phyloP scores from a whole-genome alignment of 2,888 invertebrate species.

The Panopea generosa region DNA sequence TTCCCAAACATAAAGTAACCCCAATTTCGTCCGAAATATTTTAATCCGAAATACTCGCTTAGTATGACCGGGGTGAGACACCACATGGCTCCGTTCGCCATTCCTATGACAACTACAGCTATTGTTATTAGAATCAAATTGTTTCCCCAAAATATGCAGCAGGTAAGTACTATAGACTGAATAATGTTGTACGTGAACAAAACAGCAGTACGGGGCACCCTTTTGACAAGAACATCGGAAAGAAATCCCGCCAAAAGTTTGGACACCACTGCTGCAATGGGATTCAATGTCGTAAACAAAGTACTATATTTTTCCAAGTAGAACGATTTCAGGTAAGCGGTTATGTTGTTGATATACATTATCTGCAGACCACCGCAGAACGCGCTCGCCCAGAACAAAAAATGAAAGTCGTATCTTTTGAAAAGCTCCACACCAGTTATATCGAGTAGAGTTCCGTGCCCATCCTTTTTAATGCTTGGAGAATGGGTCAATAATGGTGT shows the following conservation, averaged over 20 bases:
- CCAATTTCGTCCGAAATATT: constrained; percentile 74
- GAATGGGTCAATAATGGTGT: no score
- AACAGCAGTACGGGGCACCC: constrained; percentile 62
- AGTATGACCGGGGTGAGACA: constrained; percentile 72
- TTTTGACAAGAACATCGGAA: constrained; percentile 64
- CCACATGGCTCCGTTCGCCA: constrained; percentile 72
- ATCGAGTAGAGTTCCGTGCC: no score
- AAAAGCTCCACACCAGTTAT: constrained; percentile 61
- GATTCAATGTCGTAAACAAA: constrained; percentile 66
- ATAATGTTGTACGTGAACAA: constrained; percentile 57
- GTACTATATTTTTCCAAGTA: constrained; percentile 63
- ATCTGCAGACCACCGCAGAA: constrained; percentile 70
- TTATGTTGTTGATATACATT: constrained; percentile 68
- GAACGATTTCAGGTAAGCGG: constrained; percentile 70
- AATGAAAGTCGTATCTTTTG: constrained; percentile 67
- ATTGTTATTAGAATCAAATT: constrained; percentile 55
- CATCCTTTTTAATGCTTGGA: no score
- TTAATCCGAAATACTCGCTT: constrained; percentile 72
- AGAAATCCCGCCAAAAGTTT: constrained; percentile 69
- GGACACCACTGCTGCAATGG: constrained; percentile 62
- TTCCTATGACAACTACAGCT: constrained; percentile 60
- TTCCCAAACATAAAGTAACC: constrained; percentile 71
- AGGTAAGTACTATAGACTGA: constrained; percentile 54
- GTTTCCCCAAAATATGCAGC: constrained; percentile 67
- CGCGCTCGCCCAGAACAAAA: constrained; percentile 66